A percentile compares a stretch with the other conserved stretches of the same genome.
These are phyloP conservation scores for Lophochroa leadbeateri DNA, from an alignment of 2,113 vertebrate species.

Conservation along the genomic window DNA sequence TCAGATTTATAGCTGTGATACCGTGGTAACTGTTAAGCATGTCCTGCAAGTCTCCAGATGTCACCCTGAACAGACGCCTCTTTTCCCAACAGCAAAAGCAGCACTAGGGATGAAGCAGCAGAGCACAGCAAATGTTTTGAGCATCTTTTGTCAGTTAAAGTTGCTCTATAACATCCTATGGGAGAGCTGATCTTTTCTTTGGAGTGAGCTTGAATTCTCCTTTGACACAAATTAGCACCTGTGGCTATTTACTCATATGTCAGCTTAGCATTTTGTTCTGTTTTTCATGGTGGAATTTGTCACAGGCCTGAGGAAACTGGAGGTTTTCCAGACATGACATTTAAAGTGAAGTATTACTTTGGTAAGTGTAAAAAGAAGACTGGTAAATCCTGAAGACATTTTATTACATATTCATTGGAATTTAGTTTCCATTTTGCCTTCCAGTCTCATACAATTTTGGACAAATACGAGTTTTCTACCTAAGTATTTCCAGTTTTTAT, in stretches of 20 bases:
- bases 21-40: accelerated
- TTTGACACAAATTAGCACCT: background rate
- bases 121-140: background rate
- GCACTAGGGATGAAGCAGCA: background rate
- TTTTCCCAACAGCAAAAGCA: background rate
- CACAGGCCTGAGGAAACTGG: constrained; percentile 1
- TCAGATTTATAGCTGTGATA: background rate
- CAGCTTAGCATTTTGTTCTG: constrained; percentile 19
- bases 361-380: background rate
- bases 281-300: background rate
- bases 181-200: constrained; percentile 11
- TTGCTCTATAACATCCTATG: background rate
- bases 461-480: background rate
- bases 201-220: constrained; percentile 15
- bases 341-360: background rate
- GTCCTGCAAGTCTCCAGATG: background rate
- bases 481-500: background rate
- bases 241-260: constrained; percentile 36
- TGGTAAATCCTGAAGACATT: background rate
- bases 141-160: background rate
- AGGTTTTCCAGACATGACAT: constrained; percentile 12
- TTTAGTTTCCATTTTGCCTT: constrained; percentile 1
- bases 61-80: background rate
- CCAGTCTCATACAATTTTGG: background rate
- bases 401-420: background rate